These are phyloP conservation scores for Naja naja DNA, from an alignment of 2,113 vertebrate species.

Conservation along the genomic window DNA sequence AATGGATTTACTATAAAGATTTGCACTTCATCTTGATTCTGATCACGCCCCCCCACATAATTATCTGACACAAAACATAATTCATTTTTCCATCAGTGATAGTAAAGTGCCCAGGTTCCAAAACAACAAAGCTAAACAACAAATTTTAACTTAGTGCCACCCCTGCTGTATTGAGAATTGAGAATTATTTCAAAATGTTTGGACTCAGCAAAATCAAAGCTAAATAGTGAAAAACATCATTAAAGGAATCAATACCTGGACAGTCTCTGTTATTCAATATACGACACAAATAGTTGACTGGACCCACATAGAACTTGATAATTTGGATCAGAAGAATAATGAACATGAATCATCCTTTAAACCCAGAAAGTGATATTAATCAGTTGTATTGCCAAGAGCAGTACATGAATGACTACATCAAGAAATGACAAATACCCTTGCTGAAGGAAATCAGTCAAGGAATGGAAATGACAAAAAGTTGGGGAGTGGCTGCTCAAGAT, in stretches of 20 bases:
- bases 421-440: too few species aligned
- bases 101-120: not conserved
- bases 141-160: not conserved
- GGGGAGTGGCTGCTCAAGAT: too few species aligned
- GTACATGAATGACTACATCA: not conserved
- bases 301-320: not conserved
- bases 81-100: not conserved
- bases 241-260: not conserved
- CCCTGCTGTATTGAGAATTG: not conserved
- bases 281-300: not conserved
- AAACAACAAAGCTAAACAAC: not conserved
- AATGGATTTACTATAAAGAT: not conserved
- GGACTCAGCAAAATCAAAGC: not conserved
- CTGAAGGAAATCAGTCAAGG: too few species aligned
- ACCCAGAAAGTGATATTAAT: not conserved
- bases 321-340: not conserved
- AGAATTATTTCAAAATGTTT: not conserved
- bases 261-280: not conserved
- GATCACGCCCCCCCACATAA: not conserved
- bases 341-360: not conserved
- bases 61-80: not conserved
- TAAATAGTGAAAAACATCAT: not conserved
- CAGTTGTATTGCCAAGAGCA: not conserved
- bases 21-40: not conserved
- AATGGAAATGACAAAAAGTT: too few species aligned